Percentiles rank a stretch among this genome's conserved stretches.
Conservation (phyloP, 2,888 invertebrate genomes). For the Tenthredo mesomela region DNA sequence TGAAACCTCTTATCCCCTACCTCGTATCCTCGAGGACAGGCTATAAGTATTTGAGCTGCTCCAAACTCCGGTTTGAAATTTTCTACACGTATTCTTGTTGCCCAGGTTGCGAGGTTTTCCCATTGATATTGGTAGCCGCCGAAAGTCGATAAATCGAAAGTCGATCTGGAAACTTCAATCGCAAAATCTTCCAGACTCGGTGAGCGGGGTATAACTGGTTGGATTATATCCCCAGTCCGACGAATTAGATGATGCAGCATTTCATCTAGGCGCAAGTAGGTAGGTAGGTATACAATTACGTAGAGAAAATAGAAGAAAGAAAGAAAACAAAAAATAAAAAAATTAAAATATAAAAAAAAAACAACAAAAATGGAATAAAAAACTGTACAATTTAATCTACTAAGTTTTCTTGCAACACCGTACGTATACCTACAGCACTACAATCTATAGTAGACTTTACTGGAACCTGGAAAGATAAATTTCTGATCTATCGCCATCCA, state of each 20-base stretch:
- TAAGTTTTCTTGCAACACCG: background rate
- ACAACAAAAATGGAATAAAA: background rate
- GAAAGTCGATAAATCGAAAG: conserved; percentile 47
- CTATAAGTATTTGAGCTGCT: conserved; percentile 48
- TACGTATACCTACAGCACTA: background rate
- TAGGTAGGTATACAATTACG: conserved; percentile 4
- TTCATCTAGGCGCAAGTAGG: background rate
- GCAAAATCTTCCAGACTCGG: conserved; percentile 14
- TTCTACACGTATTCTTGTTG: conserved; percentile 49
- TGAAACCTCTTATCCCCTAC: conserved; percentile 45
- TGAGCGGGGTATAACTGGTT: conserved; percentile 2
- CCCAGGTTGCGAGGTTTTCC: conserved; percentile 30
- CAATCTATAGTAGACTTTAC: conserved; percentile 43
- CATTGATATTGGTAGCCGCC: conserved; percentile 45
- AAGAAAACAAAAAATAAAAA: no score
- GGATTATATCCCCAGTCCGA: background rate
- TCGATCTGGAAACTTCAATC: conserved; percentile 44
- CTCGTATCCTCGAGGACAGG: conserved; percentile 42
- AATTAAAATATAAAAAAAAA: no score
- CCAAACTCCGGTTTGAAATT: conserved; percentile 45
- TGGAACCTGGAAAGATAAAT: conserved; percentile 39
- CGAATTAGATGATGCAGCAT: conserved; percentile 19
- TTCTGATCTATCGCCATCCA: conserved; percentile 32
- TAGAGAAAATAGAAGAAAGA: background rate
- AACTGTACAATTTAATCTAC: conserved; percentile 18